Evolutionary conservation across 2,797 vertebrate genomes (phyloP), one percentile per base, ranked within the genome.

Genomic region (Gymnopithys bicolor): DNA sequence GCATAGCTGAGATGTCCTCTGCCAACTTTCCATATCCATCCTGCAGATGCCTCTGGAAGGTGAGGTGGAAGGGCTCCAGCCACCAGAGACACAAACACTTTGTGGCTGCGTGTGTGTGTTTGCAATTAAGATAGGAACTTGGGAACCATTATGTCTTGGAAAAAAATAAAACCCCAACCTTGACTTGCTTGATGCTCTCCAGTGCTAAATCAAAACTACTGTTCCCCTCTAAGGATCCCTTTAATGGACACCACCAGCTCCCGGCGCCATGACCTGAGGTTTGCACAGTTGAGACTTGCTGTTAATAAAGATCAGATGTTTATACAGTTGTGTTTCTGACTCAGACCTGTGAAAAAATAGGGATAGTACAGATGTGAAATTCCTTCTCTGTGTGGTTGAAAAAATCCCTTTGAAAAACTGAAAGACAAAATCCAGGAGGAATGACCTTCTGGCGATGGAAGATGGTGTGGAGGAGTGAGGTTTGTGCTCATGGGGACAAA

Each of bases 221-320:
- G 88, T 96, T 96, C 73, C 67, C 90, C 91, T 96, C 91, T 64
- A 60, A 91, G 74, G 92, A 82, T 94, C 87, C 70, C 83, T 96
- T 97, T 94, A 80, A 89, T 60, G 89, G 90, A 88, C 86, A 93
- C 89, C 74, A 30, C 94, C 35, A 30, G 81, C 93, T 96, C 96
- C 91, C 41, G 16, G 88, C 64, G 23, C 49, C 89, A 33, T 53
- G 59, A 92, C 96, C 89, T 86, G 91, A 89, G 92, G 62, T 89
- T 78, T 95, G 55, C 91, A 78, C 86, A 79, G 82, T 89, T 81
- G 92, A 93, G 92, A 79, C 96, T 85, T 94, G 69, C 91, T 78
- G 94, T 64, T 94, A 96, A 97, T 94, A 92, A 90, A 94, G 88
- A 96, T 96, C 89, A 97, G 94, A 96, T 96, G 95, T 97, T 97